These are phyloP conservation scores for Salvelinus alpinus DNA, from an alignment of 2,113 vertebrate species.

Conservation along the genomic window DNA sequence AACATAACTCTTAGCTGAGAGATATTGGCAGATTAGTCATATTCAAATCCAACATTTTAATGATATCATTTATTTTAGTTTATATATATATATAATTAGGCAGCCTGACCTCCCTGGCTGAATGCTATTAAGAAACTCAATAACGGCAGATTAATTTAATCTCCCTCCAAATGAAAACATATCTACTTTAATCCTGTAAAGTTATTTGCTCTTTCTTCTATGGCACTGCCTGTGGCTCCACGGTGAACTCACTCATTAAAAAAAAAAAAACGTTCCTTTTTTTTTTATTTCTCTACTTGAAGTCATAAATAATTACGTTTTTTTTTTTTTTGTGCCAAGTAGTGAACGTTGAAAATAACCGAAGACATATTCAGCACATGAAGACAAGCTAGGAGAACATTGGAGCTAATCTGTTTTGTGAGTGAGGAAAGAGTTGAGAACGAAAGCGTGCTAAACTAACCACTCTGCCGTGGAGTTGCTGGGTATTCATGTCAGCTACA, in stretches of 20 bases:
- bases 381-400: conserved; percentile 38
- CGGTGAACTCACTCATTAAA: conserved; percentile 7
- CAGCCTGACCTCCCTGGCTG: conserved; percentile 36
- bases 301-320: conserved; percentile 25
- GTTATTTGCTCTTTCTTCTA: conserved; percentile 45
- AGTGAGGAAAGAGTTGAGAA: conserved; percentile 53
- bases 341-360: conserved; percentile 28
- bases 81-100: conserved; percentile 52
- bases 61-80: neutral
- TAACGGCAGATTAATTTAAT: conserved; percentile 64
- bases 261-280: neutral
- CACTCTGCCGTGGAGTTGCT: conserved; percentile 21
- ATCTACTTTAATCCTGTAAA: conserved; percentile 53
- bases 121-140: conserved; percentile 56
- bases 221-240: conserved; percentile 29
- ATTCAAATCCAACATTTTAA: conserved; percentile 44
- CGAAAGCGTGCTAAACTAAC: conserved; percentile 40
- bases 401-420: conserved; percentile 50
- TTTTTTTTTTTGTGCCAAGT: conserved; percentile 25
- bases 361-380: conserved; percentile 33
- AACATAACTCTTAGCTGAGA: conserved; percentile 33
- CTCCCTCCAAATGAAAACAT: conserved; percentile 50
- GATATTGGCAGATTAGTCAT: conserved; percentile 33
- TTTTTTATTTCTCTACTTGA: neutral
- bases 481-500: conserved; percentile 35